phyloP scores from a whole-genome alignment of 2,113 vertebrate genomes.

The Cynopterus brachyotis region DNA sequence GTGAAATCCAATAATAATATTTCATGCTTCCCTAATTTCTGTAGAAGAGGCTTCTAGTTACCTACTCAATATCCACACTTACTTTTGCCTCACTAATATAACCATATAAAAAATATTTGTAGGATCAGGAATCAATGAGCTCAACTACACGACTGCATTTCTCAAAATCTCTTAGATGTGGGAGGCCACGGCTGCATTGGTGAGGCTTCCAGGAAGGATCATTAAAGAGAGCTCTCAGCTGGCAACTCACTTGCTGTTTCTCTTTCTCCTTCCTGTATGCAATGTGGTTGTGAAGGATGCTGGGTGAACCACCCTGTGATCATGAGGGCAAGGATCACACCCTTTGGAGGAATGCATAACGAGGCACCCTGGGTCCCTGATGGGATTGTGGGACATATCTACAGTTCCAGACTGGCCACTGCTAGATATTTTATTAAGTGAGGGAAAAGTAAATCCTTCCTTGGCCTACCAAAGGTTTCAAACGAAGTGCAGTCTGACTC shows the following conservation, averaged over 20 bases:
- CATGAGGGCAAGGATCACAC: background rate
- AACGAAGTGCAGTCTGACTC: background rate
- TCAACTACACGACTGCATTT: background rate
- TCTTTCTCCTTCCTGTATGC: background rate
- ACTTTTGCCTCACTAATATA: background rate
- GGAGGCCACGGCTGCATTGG: background rate
- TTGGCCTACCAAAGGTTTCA: background rate
- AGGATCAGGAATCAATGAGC: too few species aligned
- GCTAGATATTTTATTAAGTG: background rate
- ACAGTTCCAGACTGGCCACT: background rate
- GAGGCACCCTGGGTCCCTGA: background rate
- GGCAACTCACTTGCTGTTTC: background rate
- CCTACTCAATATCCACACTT: background rate
- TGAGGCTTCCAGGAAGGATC: background rate
- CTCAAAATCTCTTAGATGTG: background rate
- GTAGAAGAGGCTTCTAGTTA: background rate
- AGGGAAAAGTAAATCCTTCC: background rate
- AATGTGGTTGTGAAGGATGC: background rate
- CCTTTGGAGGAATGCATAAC: background rate
- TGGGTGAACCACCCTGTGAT: background rate
- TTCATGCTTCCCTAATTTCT: background rate
- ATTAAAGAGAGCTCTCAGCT: background rate
- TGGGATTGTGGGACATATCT: background rate
- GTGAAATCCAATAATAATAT: background rate
- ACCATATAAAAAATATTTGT: background rate